Percentiles rank a stretch among this genome's conserved stretches.
phyloP scores from a whole-genome alignment of 2,888 invertebrate species.

The Pemphredon lugubris region DNA sequence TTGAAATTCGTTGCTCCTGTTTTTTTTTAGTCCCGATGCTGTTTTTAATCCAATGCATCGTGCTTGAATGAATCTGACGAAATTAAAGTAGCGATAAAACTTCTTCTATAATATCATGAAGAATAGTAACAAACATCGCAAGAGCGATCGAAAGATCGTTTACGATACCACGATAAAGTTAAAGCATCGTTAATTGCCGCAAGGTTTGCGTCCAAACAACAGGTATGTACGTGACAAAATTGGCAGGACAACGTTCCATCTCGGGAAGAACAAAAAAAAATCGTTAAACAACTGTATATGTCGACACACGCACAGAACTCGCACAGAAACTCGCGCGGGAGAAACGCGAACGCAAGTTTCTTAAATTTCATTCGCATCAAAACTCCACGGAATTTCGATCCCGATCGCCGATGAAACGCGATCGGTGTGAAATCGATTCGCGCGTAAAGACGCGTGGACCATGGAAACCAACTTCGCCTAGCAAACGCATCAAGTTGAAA shows the following conservation, averaged over 20 bases:
- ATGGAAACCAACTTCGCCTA: constrained; percentile 20
- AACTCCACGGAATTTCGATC: neutral
- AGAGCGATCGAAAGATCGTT: too few relatives aligned
- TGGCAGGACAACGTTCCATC: neutral
- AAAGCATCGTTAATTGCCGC: too few relatives aligned
- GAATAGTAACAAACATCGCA: too few relatives aligned
- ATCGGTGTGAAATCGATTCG: constrained; percentile 46
- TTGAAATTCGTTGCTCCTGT: too few relatives aligned
- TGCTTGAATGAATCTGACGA: too few relatives aligned
- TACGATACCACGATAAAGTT: too few relatives aligned
- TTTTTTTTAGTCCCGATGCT: too few relatives aligned
- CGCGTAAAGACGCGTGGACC: constrained; percentile 41
- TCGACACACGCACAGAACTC: neutral
- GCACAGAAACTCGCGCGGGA: neutral
- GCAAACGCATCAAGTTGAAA: constrained; percentile 15
- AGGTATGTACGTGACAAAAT: too few relatives aligned
- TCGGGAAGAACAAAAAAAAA: neutral
- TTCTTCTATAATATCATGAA: too few relatives aligned
- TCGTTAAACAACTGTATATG: constrained; percentile 6
- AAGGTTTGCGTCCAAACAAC: neutral
- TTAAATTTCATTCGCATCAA: neutral
- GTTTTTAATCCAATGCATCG: too few relatives aligned
- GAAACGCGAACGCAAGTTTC: neutral
- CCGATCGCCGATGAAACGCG: constrained; percentile 1
- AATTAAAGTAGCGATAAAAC: too few relatives aligned